Percentiles rank a stretch among this genome's conserved stretches.
Conservation (phyloP, 2,797 vertebrate genomes). For the Dicrostonyx torquatus region DNA sequence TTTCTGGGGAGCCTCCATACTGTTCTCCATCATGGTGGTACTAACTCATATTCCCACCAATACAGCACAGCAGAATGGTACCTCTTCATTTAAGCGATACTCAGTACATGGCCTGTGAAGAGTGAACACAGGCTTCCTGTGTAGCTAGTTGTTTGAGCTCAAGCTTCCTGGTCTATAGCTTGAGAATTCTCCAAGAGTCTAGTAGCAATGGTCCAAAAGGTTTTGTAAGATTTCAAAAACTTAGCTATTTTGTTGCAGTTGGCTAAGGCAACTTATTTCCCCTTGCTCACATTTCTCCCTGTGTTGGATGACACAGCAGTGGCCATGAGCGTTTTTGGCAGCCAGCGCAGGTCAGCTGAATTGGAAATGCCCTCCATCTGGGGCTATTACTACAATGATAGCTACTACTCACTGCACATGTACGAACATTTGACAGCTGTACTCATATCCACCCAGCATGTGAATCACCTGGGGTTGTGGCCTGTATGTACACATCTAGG, state of each 20-base stretch:
- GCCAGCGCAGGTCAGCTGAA: neutral
- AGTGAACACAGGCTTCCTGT: neutral
- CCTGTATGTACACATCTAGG: neutral
- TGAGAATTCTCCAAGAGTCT: conserved; percentile 3
- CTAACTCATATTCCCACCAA: neutral
- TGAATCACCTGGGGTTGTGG: conserved; percentile 22
- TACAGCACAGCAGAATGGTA: neutral
- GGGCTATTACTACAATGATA: neutral
- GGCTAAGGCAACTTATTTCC: neutral
- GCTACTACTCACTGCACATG: neutral
- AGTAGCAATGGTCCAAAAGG: neutral
- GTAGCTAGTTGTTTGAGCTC: neutral
- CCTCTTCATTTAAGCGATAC: neutral
- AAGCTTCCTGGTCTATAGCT: neutral
- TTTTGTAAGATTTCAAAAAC: conserved; percentile 21
- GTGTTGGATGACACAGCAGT: neutral
- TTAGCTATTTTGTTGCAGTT: neutral
- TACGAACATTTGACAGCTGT: neutral
- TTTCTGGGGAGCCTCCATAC: no score
- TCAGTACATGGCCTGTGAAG: neutral
- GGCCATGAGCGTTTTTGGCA: neutral
- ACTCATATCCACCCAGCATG: neutral
- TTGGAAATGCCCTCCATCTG: neutral
- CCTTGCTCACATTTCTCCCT: neutral
- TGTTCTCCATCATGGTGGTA: neutral